Base-by-base conservation (phyloP, 35 echinoderm and acorn worm species). In the Holothuria glaberrima region DNA sequence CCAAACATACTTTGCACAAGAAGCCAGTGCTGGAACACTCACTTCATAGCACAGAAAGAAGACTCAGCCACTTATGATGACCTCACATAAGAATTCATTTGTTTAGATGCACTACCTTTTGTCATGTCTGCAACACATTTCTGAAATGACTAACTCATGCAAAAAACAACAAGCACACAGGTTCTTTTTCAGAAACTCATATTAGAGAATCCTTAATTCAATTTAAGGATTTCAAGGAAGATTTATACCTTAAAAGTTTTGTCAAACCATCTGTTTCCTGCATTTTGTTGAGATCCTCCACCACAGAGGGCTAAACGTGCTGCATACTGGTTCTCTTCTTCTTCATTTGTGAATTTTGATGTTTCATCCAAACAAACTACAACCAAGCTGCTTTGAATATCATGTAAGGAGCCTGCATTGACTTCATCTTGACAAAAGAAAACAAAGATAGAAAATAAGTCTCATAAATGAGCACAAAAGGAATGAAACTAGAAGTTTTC, bases 221-320 rank as follows among this genome's bases (percentile, higher is more conserved):
- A n/a, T n/a, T n/a, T n/a, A n/a, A n/a, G n/a, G n/a, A n/a, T n/a
- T n/a, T n/a, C n/a, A n/a, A 41, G 32, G 13, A 33, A 12, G 74
- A 78, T 44, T 3, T 20, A 13, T 84, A 84, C 80, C 80, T 58
- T 5, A 84, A 30, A 70, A 20, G 56, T 66, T 69, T 91, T 91
- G 45, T 91, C 89, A 83, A 71, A 82, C 89, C 89, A 91, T 50
- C 89, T 83, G 22, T 91, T 91, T 27, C 89, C 89, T 38, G 58
- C 27, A 62, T 91, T 83, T 19, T 45, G 30, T 48, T n/a, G 22
- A 63, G 76, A 83, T 66, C 89, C 80, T 26, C 89, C 76, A 27
- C 89, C 89, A 71, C 35, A 66, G 19, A 91, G 77, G 1, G 17
- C 60, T 56, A 58, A 68, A 38, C 46, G 31, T 1, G 89, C 59